phyloP scores from a whole-genome alignment of 2,113 vertebrate genomes.

The Istiophorus platypterus region DNA sequence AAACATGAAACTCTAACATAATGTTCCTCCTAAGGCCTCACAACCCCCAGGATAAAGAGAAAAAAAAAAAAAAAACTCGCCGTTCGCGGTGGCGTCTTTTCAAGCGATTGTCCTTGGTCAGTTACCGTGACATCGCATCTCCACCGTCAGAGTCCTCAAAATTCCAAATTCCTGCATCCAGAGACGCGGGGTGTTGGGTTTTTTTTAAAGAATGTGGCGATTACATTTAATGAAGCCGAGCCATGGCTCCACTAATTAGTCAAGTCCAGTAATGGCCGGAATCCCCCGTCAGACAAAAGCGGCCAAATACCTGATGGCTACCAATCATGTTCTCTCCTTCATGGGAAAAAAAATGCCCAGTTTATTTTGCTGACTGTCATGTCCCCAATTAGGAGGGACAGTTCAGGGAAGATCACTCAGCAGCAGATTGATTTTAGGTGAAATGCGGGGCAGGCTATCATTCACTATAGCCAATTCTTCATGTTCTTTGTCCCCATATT shows the following conservation, averaged over 20 bases:
- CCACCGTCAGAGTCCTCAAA: conserved; percentile 65
- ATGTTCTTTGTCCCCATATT: not conserved
- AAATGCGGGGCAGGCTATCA: conserved; percentile 28
- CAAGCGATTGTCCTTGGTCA: conserved; percentile 72
- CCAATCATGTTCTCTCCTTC: conserved; percentile 65
- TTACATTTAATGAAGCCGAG: conserved; percentile 74
- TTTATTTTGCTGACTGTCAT: conserved; percentile 62
- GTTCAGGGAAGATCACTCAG: conserved; percentile 27
- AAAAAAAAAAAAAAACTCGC: too few species aligned
- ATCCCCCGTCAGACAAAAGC: conserved; percentile 67
- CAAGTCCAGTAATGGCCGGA: conserved; percentile 72
- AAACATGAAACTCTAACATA: conserved; percentile 29
- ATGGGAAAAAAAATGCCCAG: conserved; percentile 75
- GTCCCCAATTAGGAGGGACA: conserved; percentile 67
- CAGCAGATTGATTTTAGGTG: conserved; percentile 33
- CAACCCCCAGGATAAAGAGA: conserved; percentile 54
- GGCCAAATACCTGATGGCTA: conserved; percentile 75
- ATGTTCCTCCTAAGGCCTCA: conserved; percentile 48
- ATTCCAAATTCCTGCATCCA: conserved; percentile 62
- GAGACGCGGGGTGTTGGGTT: conserved; percentile 58
- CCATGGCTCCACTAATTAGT: conserved; percentile 76
- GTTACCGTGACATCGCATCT: conserved; percentile 68
- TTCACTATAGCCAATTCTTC: not conserved
- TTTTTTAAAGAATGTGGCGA: conserved; percentile 75
- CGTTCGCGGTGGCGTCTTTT: conserved; percentile 55